Percentiles rank a stretch among this genome's conserved stretches.
Conservation (phyloP, 2,797 vertebrate genomes). For the Cryptoblepharus egeriae region DNA sequence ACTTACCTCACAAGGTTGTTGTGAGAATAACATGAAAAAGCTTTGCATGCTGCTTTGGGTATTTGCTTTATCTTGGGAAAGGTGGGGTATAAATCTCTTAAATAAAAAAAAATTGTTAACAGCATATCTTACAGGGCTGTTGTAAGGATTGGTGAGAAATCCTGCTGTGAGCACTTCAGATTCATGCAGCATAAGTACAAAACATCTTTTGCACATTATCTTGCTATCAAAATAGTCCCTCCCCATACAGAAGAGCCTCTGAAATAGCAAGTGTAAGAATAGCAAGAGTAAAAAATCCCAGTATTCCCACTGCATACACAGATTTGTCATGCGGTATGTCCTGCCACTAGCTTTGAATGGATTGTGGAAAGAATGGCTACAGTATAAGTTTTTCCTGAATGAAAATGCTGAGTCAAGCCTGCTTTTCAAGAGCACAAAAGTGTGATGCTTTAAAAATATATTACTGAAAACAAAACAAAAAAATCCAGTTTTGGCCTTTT, state of each 20-base stretch:
- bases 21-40: no score
- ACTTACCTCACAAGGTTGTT: no score
- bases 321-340: slow-evolving; percentile 1
- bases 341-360: slow-evolving; percentile 49
- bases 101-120: no score
- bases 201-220: not conserved
- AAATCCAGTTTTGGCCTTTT: slow-evolving; percentile 5
- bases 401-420: slow-evolving; percentile 39
- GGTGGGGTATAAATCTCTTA: no score
- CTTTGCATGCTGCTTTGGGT: no score
- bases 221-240: not conserved
- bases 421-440: slow-evolving; percentile 32
- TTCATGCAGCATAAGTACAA: not conserved
- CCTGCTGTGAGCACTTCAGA: not conserved
- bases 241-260: slow-evolving; percentile 62
- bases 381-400: slow-evolving; percentile 30
- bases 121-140: not conserved
- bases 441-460: not conserved
- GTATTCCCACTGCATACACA: slow-evolving; percentile 11
- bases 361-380: slow-evolving; percentile 30
- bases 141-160: not conserved
- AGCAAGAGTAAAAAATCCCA: no score
- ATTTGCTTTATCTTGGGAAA: no score
- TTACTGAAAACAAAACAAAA: not conserved
- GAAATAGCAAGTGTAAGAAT: slow-evolving; percentile 43